Conservation (phyloP, 2,113 vertebrate genomes). For the human region GRCh38 chr13:66985001-66985500, state of each 20-base stretch:
- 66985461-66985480: neutral
- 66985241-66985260: neutral
- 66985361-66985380: neutral
- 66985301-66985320: neutral
- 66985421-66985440: neutral
- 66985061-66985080: neutral
- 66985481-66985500: slow-evolving; percentile 15
- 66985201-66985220: neutral
- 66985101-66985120: neutral
- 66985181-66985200: neutral
- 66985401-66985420: neutral
- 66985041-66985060: neutral
- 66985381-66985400: neutral
- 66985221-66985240: neutral
- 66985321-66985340: neutral
- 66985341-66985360: neutral
- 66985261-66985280: neutral
- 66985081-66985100: neutral
- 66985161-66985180: neutral
- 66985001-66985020: neutral
- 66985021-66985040: neutral
- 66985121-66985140: neutral
- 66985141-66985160: neutral
- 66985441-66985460: neutral
- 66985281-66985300: neutral